phyloP scores from a whole-genome alignment of 1,140 invertebrate species.

The Ericerus pela region DNA sequence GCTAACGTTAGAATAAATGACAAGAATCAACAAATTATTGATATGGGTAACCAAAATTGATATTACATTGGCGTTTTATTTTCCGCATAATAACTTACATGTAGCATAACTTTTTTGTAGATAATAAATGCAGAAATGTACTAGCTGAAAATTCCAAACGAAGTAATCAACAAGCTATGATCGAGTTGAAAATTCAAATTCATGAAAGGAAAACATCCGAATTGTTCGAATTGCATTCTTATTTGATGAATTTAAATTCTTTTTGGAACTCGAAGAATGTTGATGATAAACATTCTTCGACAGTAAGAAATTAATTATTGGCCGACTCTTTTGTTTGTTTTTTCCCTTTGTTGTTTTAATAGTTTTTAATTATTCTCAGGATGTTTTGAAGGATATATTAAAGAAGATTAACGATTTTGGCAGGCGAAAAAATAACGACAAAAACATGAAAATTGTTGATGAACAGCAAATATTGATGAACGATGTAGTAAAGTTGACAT shows the following conservation, averaged over 20 bases:
- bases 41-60: no score
- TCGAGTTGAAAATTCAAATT: neutral
- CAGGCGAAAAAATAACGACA: neutral
- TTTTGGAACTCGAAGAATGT: neutral
- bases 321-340: neutral
- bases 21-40: no score
- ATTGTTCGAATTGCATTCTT: neutral
- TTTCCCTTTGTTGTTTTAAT: neutral
- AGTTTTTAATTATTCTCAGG: neutral
- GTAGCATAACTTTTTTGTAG: no score
- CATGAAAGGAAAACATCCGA: neutral
- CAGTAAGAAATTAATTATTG: neutral
- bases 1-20: no score
- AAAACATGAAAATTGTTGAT: neutral
- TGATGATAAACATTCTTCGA: neutral
- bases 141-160: no score
- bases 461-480: neutral
- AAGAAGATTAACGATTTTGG: neutral
- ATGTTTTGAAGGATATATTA: neutral
- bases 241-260: neutral
- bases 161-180: no score
- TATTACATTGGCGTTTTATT: no score
- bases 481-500: neutral
- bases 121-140: no score
- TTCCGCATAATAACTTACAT: no score